Evolutionary conservation across 1,140 invertebrate genomes (phyloP), one percentile per base, ranked within the genome.

Genomic region (Pseudomyrmex concolor): DNA sequence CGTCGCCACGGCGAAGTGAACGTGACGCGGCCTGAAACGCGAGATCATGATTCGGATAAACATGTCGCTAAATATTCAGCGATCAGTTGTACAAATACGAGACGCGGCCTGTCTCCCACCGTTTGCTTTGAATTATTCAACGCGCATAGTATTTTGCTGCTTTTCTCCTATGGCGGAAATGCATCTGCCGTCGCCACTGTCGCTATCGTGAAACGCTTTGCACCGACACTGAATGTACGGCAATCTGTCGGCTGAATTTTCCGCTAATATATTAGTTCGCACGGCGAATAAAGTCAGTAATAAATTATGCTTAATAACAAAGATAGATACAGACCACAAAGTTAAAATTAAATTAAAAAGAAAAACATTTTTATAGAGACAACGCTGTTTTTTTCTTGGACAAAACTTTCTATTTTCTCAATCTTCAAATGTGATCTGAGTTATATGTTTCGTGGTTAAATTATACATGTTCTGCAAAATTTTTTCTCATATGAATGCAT

Each of bases 41-140:
- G 60, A 64, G 77, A 89, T 89, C 87, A 89, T 81, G 87, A 89
- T 85, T 83, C 62, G 87, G 85, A 89, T 89, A 87, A 89, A 86
- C 84, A 76, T 66, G 7, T 84, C 62, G 78, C 83, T 89, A 89
- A 89, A 89, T 89, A 89, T 89, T 89, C 89, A 85, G 70, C 71
- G 78, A 86, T 82, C 80, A 55, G 22, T 55, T 62, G 85, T 81
- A 81, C 78, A 89, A 88, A 86, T 80, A 78, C 66, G 51, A 55
- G 59, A 62, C 34, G 10, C 22, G 48, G 19, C n/a, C 12, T 8
- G n/a, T 19, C 80, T 54, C 74, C 81, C 45, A 19, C 51, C 59
- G 50, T 59, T 55, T 63, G 55, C 59, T 60, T 55, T 88, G 87
- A 88, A 89, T 89, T 86, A 89, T 89, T 88, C 87, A 89, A 62